phyloP scores from a whole-genome alignment of 92 coral and sea anemone genomes.

The Palythoa grandis region DNA sequence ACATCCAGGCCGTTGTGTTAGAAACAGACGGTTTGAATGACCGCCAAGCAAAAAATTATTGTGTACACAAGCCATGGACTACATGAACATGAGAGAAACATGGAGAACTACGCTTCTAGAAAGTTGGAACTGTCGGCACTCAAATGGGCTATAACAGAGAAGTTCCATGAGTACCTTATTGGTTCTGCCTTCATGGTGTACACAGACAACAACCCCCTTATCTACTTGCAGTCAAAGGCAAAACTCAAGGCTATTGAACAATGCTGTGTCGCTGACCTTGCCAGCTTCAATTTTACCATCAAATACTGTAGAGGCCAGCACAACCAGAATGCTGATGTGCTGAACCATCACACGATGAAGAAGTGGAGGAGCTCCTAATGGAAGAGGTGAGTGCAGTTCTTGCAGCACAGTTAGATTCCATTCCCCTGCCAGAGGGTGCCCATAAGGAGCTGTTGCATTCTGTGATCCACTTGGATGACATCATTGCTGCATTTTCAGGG shows the following conservation, averaged over 20 bases:
- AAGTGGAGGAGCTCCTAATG: conserved; percentile 9
- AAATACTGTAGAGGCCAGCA: conserved; percentile 35
- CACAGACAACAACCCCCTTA: conserved; percentile 1
- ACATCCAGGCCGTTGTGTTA: not conserved
- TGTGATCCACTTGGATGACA: conserved; percentile 28
- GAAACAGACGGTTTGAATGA: not conserved
- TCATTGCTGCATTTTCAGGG: not conserved
- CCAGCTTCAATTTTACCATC: conserved; percentile 45
- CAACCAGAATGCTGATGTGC: conserved; percentile 54
- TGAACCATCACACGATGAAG: conserved; percentile 35
- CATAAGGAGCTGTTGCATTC: conserved; percentile 43
- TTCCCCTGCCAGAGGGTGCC: conserved; percentile 48
- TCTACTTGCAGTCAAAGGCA: not conserved
- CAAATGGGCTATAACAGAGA: conserved; percentile 49
- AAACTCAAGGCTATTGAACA: not conserved
- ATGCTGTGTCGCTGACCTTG: not conserved
- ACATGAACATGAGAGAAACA: not conserved
- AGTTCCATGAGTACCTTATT: conserved; percentile 50
- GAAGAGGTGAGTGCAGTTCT: not conserved
- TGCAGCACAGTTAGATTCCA: conserved; percentile 27
- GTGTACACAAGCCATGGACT: not conserved
- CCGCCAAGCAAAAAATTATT: not conserved
- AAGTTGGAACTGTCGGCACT: conserved; percentile 53
- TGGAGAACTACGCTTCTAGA: not conserved
- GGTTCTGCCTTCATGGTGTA: conserved; percentile 33